Percentiles rank a stretch among this genome's conserved stretches.
Conservation (phyloP, 2,797 vertebrate species). For the Mergus octosetaceus region DNA sequence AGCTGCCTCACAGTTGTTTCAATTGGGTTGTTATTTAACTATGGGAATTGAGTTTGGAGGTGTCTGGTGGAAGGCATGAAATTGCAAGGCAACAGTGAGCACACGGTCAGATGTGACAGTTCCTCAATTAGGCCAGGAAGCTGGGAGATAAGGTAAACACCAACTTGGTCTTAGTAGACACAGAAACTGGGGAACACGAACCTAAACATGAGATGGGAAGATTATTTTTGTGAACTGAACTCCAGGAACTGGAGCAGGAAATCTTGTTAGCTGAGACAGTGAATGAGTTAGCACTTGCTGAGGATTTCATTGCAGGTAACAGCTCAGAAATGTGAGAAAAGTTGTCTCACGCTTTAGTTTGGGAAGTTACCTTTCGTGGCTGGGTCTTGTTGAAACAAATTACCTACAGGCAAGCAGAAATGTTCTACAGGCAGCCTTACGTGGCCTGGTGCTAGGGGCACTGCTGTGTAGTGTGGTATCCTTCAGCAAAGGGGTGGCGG, state of each 20-base stretch:
- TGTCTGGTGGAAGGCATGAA: neutral
- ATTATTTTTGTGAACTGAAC: neutral
- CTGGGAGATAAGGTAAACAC: neutral
- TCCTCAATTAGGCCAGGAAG: slow-evolving; percentile 16
- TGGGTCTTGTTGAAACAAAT: neutral
- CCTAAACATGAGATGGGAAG: neutral
- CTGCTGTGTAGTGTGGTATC: neutral
- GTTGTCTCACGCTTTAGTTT: neutral
- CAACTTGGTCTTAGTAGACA: neutral
- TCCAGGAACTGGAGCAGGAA: slow-evolving; percentile 30
- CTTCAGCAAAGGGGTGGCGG: neutral
- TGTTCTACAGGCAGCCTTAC: neutral
- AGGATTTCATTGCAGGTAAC: neutral
- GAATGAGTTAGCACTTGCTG: neutral
- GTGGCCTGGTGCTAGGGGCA: neutral
- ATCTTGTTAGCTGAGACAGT: neutral
- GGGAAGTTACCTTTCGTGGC: neutral
- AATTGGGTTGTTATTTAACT: neutral
- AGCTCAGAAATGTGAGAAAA: slow-evolving; percentile 17
- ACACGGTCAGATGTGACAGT: neutral
- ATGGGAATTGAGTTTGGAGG: neutral
- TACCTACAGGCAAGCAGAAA: neutral
- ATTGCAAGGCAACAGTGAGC: neutral
- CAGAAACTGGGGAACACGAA: neutral
- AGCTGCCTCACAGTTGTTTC: neutral